Conservation (phyloP, 2,113 vertebrate species). For the Stictonetta naevosa region DNA sequence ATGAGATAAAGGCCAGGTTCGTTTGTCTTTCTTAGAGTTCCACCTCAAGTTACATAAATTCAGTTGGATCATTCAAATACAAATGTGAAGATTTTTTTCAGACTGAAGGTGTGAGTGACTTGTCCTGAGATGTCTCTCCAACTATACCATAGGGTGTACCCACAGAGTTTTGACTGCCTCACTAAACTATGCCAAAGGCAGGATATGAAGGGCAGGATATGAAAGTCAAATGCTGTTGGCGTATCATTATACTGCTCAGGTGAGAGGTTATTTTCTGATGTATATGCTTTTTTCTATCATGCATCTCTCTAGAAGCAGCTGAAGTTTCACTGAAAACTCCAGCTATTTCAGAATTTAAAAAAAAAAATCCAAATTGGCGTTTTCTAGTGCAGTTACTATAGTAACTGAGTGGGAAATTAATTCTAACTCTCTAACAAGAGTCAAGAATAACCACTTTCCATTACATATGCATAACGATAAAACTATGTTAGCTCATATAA, state of each 20-base stretch:
- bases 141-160: not conserved
- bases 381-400: constrained; percentile 59
- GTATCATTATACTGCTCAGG: not conserved
- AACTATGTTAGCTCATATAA: constrained; percentile 52
- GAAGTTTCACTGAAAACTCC: not conserved
- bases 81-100: not conserved
- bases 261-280: not conserved
- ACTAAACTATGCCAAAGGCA: not conserved
- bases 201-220: not conserved
- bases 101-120: not conserved
- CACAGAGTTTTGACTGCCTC: not conserved
- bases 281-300: not conserved
- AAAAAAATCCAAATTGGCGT: constrained; percentile 30
- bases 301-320: not conserved
- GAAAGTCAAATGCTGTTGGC: not conserved
- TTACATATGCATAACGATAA: constrained; percentile 42
- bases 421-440: constrained; percentile 52
- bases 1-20: not conserved
- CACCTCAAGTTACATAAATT: not conserved
- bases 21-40: not conserved
- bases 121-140: not conserved
- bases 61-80: not conserved
- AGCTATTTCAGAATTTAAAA: constrained; percentile 10
- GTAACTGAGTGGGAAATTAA: constrained; percentile 59
- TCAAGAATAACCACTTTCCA: constrained; percentile 64